A percentile compares a stretch with the other conserved stretches of the same genome.
These are phyloP conservation scores for Muscidifurax raptorellus DNA, from an alignment of 1,140 invertebrate species.

Conservation along the genomic window DNA sequence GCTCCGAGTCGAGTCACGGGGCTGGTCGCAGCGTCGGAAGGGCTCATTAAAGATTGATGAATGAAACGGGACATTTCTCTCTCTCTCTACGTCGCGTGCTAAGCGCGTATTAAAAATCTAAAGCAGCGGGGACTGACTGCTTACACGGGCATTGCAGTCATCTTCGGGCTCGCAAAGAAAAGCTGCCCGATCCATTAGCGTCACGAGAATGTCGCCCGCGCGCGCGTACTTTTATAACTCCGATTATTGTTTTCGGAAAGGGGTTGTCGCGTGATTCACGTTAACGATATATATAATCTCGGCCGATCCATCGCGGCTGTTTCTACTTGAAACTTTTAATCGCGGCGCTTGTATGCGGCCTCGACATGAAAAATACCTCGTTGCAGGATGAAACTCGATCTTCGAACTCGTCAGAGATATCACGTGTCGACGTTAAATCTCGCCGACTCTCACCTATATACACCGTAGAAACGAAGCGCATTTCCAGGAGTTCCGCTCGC, in stretches of 20 bases:
- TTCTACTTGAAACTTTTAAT: background rate
- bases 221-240: background rate
- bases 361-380: background rate
- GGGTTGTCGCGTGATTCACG: background rate
- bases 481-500: background rate
- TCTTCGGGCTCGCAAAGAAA: background rate
- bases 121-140: background rate
- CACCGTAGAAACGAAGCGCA: background rate
- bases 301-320: too few relatives aligned
- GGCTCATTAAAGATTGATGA: conserved; percentile 49
- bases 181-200: conserved; percentile 35
- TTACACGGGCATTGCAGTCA: conserved; percentile 8
- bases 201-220: conserved; percentile 19
- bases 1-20: background rate
- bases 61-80: conserved; percentile 40
- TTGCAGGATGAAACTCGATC: background rate
- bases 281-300: too few relatives aligned
- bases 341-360: too few relatives aligned
- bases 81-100: conserved; percentile 25
- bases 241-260: conserved; percentile 30
- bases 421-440: background rate
- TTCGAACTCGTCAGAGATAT: background rate
- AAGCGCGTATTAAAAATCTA: conserved; percentile 42
- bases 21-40: background rate
- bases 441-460: background rate